Conservation (phyloP, 2,888 invertebrate species). For the Macaria liturata region DNA sequence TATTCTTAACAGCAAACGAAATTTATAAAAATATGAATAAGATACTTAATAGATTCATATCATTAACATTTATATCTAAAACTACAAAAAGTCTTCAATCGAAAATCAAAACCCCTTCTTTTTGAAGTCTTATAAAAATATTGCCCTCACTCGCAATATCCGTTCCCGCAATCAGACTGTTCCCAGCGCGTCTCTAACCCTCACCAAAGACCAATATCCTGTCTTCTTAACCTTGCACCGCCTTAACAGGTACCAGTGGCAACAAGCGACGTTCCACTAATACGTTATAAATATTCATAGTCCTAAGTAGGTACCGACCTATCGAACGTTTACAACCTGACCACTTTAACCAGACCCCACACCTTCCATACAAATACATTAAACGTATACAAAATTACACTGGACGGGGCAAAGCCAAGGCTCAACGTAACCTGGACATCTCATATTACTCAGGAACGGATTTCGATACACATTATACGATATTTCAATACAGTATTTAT, state of each 20-base stretch:
- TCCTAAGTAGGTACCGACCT: slow-evolving; percentile 75
- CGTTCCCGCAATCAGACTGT: too few relatives aligned
- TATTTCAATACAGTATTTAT: slow-evolving; percentile 79
- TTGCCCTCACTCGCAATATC: too few relatives aligned
- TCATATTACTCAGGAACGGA: slow-evolving; percentile 59
- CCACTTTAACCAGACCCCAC: slow-evolving; percentile 47
- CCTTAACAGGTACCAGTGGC: slow-evolving; percentile 64
- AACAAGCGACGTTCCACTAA: slow-evolving; percentile 69
- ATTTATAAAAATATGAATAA: too few relatives aligned
- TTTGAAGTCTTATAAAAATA: too few relatives aligned
- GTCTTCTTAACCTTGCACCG: slow-evolving; percentile 26
- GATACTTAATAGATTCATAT: too few relatives aligned
- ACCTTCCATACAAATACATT: slow-evolving; percentile 29
- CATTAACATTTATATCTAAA: too few relatives aligned
- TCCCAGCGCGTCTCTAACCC: neutral
- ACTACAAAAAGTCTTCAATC: too few relatives aligned
- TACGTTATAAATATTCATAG: slow-evolving; percentile 81
- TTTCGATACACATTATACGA: slow-evolving; percentile 74
- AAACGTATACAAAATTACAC: slow-evolving; percentile 13
- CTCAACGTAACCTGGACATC: slow-evolving; percentile 46
- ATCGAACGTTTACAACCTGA: slow-evolving; percentile 67
- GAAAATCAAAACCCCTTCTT: too few relatives aligned
- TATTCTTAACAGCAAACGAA: too few relatives aligned
- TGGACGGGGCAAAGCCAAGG: slow-evolving; percentile 34
- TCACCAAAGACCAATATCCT: slow-evolving; percentile 9